Evolutionary conservation across 2,113 vertebrate species (phyloP).

Genomic region (Amphiprion percula): DNA sequence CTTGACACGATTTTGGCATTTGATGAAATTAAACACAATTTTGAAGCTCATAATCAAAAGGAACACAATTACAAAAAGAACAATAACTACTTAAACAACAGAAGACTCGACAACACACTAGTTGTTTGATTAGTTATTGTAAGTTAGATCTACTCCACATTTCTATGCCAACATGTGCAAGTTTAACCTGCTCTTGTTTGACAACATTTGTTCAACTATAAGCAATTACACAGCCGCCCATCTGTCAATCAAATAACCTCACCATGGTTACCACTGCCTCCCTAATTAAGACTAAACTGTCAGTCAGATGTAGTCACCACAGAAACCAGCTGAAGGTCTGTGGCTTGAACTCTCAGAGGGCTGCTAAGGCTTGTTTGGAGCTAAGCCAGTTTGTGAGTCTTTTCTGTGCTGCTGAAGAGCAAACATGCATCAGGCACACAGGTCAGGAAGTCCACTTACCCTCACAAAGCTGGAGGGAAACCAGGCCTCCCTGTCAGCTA

Average conservation of each 20-base stretch:
- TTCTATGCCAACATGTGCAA: conserved; percentile 39
- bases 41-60: background rate
- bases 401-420: conserved; percentile 58
- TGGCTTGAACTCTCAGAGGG: conserved; percentile 39
- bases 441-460: conserved; percentile 84
- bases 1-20: background rate
- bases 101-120: background rate
- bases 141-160: conserved; percentile 5
- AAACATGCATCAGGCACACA: conserved; percentile 58
- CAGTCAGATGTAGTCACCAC: conserved; percentile 69
- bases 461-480: conserved; percentile 98
- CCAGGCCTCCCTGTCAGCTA: conserved; percentile 93
- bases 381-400: conserved; percentile 60
- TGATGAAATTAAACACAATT: no score
- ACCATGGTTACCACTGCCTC: conserved; percentile 45
- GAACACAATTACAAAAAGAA: conserved; percentile 6
- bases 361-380: conserved; percentile 58
- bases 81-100: conserved; percentile 17
- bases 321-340: conserved; percentile 61
- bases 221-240: conserved; percentile 58
- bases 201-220: conserved; percentile 48
- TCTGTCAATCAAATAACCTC: conserved; percentile 74
- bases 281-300: conserved; percentile 70
- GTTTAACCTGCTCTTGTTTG: conserved; percentile 44
- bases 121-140: background rate